Base-by-base conservation (phyloP, 2,113 vertebrate species). In the Nerophis ophidion region DNA sequence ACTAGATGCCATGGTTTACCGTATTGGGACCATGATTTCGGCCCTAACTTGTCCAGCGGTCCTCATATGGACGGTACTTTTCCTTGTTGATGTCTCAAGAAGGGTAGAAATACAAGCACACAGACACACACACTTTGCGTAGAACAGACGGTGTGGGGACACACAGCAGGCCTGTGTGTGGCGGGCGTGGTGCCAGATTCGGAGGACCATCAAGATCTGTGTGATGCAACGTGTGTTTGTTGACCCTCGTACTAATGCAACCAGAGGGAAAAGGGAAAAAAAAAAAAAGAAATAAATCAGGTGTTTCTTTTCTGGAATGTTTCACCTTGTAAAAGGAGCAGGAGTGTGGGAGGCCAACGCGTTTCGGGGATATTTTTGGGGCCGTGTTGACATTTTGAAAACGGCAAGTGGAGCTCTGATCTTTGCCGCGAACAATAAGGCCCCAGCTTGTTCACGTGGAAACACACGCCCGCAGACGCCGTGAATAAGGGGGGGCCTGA, bases 241-340 rank as follows among this genome's bases (percentile, higher is more conserved):
- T 89, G 85, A 86, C 53, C 48, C 71, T 81, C 77, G 80, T 74
- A 65, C 84, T 83, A 75, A 83, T 77, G 74, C 82, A 87, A 80
- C 65, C 26, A 61, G 70, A 74, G 71, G 15, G 42, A 64, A 66
- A 60, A 66, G 66, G 70, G 72, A 72, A 68, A 58, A 50, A 51
- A 70, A 77, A 63, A 73, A 67, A 54, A 36, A 42, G 67, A 77
- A 62, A 76, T 74, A 81, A 26, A 82, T 84, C 84, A 88, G 86
- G 86, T 88, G 86, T 81, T 84, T 88, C 66, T 80, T 71, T 68
- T 80, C 15, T 73, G 85, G 83, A 87, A 84, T 78, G 78, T 87
- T 89, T 89, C 85, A 89, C 86, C 88, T 91, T 87, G 82, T 89
- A 87, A 89, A 91, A 77, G n/a, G 7, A 10, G 71, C 65, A 56